Evolutionary conservation across 2,888 invertebrate genomes (phyloP), one percentile per base, ranked within the genome.

Genomic region (Stictocephala bisonia): DNA sequence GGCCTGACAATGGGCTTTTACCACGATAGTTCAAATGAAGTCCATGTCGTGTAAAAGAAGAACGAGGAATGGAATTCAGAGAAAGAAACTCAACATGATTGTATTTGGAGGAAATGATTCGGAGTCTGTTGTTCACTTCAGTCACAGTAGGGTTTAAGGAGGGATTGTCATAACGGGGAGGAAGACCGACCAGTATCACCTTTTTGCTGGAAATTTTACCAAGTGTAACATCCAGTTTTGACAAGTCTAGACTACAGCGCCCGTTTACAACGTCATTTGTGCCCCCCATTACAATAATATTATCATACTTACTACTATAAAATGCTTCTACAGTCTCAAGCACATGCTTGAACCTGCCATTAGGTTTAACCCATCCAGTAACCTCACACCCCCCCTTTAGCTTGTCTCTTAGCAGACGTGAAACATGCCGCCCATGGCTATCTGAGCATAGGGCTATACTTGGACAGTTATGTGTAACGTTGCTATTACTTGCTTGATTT

Each of bases 241-340:
- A 13, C 6, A 20, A 51, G 24, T 51, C 51, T 4, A 20, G 22
- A 4, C 22, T 18, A 51, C 51, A 51, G 51, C 51, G 51, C 22
- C 51, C 51, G 51, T 51, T 51, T 51, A 51, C 51, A 44, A 44
- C 15, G 24, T 51, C 22, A 13, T 51, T 51, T 15, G 51, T 51
- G 13, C 51, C 51, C 18, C 51, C 51, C 51, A 51, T 51, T 51
- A 51, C 6, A 18, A 51, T 20, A 22, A 51, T 51, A 22, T 3
- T 6, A 22, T 22, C 24, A 22, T 13, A n/a, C 6, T 3, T 3
- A 51, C 51, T 51, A 20, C 3, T 51, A 4, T 6, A 15, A 13
- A 6, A 51, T 6, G 15, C 18, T 4, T 20, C 22, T 22, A 51
- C 24, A 51, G 22, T 22, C 4, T 51, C 51, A 3, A 51, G 24